Percentiles rank a stretch among this genome's conserved stretches.
Conservation (phyloP, 2,888 invertebrate species). For the Megalurothrips usitatus region DNA sequence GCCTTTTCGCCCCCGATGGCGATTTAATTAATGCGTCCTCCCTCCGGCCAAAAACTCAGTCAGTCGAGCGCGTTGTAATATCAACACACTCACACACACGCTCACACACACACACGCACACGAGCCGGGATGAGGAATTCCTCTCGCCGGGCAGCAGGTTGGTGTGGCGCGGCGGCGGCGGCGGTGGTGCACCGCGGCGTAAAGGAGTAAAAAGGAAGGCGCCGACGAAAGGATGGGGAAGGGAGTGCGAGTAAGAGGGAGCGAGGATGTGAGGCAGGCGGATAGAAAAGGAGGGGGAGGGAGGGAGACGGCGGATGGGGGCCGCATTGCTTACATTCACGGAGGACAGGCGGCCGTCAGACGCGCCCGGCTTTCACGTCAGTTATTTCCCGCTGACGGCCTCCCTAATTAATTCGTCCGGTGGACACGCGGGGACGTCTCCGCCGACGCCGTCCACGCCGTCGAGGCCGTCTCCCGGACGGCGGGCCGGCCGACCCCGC, state of each 20-base stretch:
- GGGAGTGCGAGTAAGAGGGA: not conserved
- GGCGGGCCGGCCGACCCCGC: no score
- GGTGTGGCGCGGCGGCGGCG: no score
- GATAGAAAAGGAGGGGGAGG: not conserved
- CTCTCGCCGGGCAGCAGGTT: not conserved
- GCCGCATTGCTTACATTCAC: slow-evolving; percentile 9
- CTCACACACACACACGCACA: no score
- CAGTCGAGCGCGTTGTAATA: not conserved
- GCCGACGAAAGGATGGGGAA: not conserved
- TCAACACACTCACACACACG: not conserved
- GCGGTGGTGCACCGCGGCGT: no score
- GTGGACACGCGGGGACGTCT: no score
- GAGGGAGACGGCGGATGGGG: not conserved
- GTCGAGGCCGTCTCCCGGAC: no score
- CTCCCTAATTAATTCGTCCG: slow-evolving; percentile 7
- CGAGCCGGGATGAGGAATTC: not conserved
- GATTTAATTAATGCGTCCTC: no score
- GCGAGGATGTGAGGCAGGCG: not conserved
- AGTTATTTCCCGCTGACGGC: slow-evolving; percentile 4
- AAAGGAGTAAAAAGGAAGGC: not conserved
- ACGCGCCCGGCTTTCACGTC: not conserved
- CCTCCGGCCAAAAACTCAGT: not conserved
- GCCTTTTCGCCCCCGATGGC: no score
- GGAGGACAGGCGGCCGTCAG: not conserved
- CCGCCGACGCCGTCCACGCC: no score